Evolutionary conservation across 2,797 vertebrate genomes (phyloP), one percentile per base, ranked within the genome.

Genomic region (Brachymystax lenok): DNA sequence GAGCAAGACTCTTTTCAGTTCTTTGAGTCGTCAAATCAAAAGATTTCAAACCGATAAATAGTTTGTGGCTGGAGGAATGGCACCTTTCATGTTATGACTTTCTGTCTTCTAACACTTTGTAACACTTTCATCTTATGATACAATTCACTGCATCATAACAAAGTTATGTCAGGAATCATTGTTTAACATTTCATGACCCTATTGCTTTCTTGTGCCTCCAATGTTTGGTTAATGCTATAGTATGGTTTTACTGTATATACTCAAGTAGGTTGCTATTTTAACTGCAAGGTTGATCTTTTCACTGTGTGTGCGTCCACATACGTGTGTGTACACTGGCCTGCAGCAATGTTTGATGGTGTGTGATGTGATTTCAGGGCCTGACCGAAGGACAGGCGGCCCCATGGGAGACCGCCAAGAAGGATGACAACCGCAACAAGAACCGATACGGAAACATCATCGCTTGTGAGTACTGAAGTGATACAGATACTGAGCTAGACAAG

Each of bases 381-480:
- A 97, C 97, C 0, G 97, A 99, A 82, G 98, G 98, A 82, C 98
- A 99, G 93, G 96, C 97, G 0, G 97, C 98, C 5, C 97, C 98
- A 5, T 99, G 98, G 98, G 97, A 99, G 68, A 98, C 95, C 0
- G 98, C 98, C 89, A 99, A 99, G 90, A 98, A 99, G 84, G 97
- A 99, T 0, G 97, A 98, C 85, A 99, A 99, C 87, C 97, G 97
- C 87, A 98, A 96, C 88, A 99, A 99, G 94, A 99, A 99, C 88
- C 95, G 98, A 93, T 99, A 99, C 0, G 98, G 97, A 61, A 99
- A 99, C 93, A 99, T 99, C 92, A 98, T 99, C 85, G 98, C 98
- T 94, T 99, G 98, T 99, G 95, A 96, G 98, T 97, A 90, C 88
- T 76, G 83, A 76, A 75, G 76, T 81, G 74, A 61, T 75, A 59